These are phyloP conservation scores for Onychorhynchus coronatus DNA, from an alignment of 2,113 vertebrate genomes.

Conservation along the genomic window DNA sequence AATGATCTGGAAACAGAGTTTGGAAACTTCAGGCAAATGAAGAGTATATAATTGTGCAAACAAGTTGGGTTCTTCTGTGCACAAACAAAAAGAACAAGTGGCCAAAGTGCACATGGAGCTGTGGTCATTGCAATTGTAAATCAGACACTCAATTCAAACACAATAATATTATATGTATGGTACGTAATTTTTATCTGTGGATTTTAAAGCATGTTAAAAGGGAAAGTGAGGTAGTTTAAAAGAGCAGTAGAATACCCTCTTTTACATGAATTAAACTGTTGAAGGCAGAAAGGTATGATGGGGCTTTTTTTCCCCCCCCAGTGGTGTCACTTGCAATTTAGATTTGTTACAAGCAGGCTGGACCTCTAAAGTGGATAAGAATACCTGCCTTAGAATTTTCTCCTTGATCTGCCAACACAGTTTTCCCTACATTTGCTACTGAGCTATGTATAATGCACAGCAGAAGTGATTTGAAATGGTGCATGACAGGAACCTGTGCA, in stretches of 20 bases:
- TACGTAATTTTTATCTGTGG: not conserved
- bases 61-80: not conserved
- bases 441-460: not conserved
- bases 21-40: not conserved
- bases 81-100: not conserved
- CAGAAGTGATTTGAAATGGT: not conserved
- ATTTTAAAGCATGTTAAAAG: not conserved
- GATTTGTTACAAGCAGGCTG: not conserved
- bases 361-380: not conserved
- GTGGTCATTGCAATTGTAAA: not conserved
- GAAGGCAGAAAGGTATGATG: not conserved
- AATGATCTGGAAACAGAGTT: not conserved
- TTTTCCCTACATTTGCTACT: not conserved
- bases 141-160: not conserved
- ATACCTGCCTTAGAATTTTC: not conserved
- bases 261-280: not conserved
- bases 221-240: not conserved
- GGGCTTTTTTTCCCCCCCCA: not conserved
- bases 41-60: not conserved
- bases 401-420: not conserved
- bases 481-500: not conserved
- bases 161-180: not conserved
- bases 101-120: not conserved
- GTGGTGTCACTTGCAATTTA: not conserved
- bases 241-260: not conserved